phyloP scores from a whole-genome alignment of 2,113 vertebrate species.

The Edolisoma coerulescens region DNA sequence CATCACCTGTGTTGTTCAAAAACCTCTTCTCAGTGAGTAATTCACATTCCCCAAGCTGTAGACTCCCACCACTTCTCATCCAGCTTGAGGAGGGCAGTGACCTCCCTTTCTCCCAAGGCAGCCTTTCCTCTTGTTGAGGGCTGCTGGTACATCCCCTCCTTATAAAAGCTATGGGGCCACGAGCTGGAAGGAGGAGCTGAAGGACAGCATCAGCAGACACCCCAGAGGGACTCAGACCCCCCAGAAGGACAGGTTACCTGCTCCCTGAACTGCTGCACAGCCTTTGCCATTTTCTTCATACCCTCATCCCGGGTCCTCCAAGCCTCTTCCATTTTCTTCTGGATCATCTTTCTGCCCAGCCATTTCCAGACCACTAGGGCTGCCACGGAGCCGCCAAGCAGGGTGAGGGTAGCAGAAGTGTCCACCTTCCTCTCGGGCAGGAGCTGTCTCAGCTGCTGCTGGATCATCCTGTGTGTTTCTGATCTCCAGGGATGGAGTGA shows the following conservation, averaged over 20 bases:
- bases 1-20: background rate
- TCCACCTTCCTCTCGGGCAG: background rate
- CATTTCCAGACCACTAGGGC: constrained; percentile 12
- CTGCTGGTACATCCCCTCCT: background rate
- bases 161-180: background rate
- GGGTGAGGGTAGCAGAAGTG: background rate
- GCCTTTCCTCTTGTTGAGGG: background rate
- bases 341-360: background rate
- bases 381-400: background rate
- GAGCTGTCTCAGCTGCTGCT: background rate
- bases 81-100: background rate
- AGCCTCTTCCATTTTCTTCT: constrained; percentile 43
- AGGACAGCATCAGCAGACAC: background rate
- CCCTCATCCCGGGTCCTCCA: background rate
- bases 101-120: background rate
- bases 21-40: background rate
- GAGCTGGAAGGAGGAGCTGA: background rate
- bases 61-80: background rate
- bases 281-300: constrained; percentile 45
- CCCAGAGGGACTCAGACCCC: background rate
- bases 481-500: background rate
- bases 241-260: background rate
- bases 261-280: constrained; percentile 43
- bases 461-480: background rate
- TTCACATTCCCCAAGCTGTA: background rate